A percentile compares a stretch with the other conserved stretches of the same genome.
These are phyloP conservation scores for Channallabes apus DNA, from an alignment of 2,797 vertebrate genomes.

Conservation along the genomic window DNA sequence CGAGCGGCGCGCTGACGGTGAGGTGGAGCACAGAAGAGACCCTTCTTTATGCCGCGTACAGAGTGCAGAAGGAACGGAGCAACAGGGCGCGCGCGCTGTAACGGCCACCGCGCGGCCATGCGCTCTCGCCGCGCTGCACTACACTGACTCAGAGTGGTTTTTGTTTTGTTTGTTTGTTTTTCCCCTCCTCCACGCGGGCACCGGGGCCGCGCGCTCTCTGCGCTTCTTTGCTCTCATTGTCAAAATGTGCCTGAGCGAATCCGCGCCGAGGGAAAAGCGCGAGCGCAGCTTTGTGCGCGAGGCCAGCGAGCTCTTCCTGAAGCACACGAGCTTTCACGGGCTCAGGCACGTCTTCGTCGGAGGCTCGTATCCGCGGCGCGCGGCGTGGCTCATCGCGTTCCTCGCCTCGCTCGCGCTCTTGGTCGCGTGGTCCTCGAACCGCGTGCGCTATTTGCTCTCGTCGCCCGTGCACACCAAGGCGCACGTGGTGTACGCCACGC, in stretches of 20 bases:
- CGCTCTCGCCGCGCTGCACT: slow-evolving; percentile 51
- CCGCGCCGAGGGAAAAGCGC: slow-evolving; percentile 54
- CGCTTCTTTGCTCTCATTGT: not conserved
- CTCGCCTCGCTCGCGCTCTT: slow-evolving; percentile 74
- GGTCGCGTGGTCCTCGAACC: slow-evolving; percentile 80
- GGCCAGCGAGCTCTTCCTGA: slow-evolving; percentile 75
- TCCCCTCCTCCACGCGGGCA: not conserved
- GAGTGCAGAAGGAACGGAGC: slow-evolving; percentile 55
- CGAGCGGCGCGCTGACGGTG: not conserved
- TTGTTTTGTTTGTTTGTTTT: not conserved
- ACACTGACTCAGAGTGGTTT: slow-evolving; percentile 41
- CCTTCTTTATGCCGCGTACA: slow-evolving; percentile 49
- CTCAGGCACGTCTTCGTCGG: slow-evolving; percentile 74
- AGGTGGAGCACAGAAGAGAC: not conserved
- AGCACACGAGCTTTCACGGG: slow-evolving; percentile 77
- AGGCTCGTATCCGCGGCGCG: slow-evolving; percentile 75
- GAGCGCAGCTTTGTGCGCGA: slow-evolving; percentile 68
- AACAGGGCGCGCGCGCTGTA: slow-evolving; percentile 46
- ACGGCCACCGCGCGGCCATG: slow-evolving; percentile 34
- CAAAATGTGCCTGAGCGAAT: slow-evolving; percentile 50
- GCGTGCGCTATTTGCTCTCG: slow-evolving; percentile 79
- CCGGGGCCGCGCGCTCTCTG: not conserved
- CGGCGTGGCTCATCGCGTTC: slow-evolving; percentile 78
- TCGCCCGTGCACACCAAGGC: slow-evolving; percentile 80
- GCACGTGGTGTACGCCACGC: slow-evolving; percentile 79